Evolutionary conservation across 2,113 vertebrate genomes (phyloP).

Genomic region (Corythoichthys haematopterus): DNA sequence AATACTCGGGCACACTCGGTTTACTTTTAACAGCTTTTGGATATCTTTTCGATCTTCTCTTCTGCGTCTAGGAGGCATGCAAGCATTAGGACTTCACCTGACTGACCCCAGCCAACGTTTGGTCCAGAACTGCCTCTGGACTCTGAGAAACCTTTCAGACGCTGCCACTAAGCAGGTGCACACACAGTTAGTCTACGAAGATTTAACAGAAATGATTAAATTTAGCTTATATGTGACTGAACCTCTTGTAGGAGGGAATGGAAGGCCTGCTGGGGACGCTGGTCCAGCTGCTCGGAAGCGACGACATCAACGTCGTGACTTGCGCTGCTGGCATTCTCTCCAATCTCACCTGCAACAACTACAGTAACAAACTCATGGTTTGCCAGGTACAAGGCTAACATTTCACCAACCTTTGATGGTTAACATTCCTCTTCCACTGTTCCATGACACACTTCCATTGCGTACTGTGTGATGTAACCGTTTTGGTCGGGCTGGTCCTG

Average conservation of each 20-base stretch:
- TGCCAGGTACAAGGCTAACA: constrained; percentile 76
- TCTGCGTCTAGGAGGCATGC: constrained; percentile 86
- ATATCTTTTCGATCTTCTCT: background rate
- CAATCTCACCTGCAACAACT: constrained; percentile 98
- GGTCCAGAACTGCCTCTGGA: constrained; percentile 99
- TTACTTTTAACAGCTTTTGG: background rate
- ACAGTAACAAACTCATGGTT: constrained; percentile 99
- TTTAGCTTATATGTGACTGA: background rate
- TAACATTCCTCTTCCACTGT: no score
- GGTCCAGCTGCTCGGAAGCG: constrained; percentile 95
- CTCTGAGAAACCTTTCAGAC: constrained; percentile 95
- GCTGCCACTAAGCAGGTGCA: constrained; percentile 96
- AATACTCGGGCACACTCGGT: background rate
- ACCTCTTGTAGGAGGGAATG: constrained; percentile 86
- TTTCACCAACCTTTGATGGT: no score
- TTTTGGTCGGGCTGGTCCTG: no score
- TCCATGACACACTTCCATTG: no score
- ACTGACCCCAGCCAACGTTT: constrained; percentile 96
- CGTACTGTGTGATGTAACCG: no score
- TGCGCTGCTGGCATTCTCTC: constrained; percentile 97
- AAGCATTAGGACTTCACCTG: constrained; percentile 95
- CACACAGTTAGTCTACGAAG: background rate
- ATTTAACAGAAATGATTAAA: background rate
- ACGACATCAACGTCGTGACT: constrained; percentile 98
- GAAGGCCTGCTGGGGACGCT: constrained; percentile 95